These are phyloP conservation scores for Hippocampus zosterae DNA, from an alignment of 2,113 vertebrate genomes.

Conservation along the genomic window DNA sequence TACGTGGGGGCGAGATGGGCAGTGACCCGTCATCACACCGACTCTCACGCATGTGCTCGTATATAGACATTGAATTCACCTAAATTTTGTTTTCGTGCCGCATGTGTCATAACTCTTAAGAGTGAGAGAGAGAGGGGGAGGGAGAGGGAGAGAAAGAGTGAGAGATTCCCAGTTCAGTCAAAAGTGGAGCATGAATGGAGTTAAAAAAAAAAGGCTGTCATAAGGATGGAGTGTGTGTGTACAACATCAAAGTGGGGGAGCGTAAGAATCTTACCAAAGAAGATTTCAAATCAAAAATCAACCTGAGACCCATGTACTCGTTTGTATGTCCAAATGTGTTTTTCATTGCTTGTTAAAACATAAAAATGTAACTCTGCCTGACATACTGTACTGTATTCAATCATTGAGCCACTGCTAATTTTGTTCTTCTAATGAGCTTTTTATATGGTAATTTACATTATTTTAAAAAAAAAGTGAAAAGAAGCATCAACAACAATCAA, in stretches of 20 bases:
- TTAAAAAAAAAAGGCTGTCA: conserved; percentile 77
- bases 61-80: conserved; percentile 53
- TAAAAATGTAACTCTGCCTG: conserved; percentile 11
- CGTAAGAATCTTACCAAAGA: conserved; percentile 75
- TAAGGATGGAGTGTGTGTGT: conserved; percentile 4
- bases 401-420: no score
- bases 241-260: conserved; percentile 76
- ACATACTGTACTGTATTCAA: no score
- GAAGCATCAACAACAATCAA: background rate
- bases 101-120: conserved; percentile 59
- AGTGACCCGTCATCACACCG: conserved; percentile 88
- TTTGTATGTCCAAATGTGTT: conserved; percentile 36
- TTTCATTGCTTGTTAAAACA: conserved; percentile 48
- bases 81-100: conserved; percentile 69
- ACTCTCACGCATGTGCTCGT: conserved; percentile 62
- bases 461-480: no score
- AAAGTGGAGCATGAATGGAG: conserved; percentile 65
- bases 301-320: no score
- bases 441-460: no score
- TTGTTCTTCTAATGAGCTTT: no score
- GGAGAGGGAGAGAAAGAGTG: background rate
- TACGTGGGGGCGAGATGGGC: conserved; percentile 83
- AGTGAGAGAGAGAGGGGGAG: conserved; percentile 39
- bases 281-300: conserved; percentile 71
- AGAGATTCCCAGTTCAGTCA: conserved; percentile 52